Percentiles rank a stretch among this genome's conserved stretches.
phyloP scores from a whole-genome alignment of 2,797 vertebrate genomes.

The Knipowitschia caucasica region DNA sequence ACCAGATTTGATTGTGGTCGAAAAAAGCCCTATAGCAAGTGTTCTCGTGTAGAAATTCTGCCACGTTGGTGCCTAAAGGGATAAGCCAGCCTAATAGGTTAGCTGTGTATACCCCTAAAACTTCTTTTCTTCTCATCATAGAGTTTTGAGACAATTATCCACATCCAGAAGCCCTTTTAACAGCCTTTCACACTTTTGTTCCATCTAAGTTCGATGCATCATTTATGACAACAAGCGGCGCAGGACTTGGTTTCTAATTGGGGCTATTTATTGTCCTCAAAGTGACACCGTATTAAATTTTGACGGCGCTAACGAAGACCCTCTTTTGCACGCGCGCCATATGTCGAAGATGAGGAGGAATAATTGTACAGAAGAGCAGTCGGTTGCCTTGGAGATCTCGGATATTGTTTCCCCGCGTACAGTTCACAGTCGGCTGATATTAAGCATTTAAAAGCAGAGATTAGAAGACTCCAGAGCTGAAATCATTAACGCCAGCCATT shows the following conservation, averaged over 20 bases:
- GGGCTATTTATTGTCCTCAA: conserved; percentile 16
- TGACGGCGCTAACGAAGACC: conserved; percentile 18
- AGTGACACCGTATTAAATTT: conserved; percentile 29
- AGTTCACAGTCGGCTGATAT: neutral
- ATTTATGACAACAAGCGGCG: conserved; percentile 25
- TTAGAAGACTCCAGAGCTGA: neutral
- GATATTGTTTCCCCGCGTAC: neutral
- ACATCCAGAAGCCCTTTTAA: conserved; percentile 20
- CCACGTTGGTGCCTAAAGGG: too few species aligned
- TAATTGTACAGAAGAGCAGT: conserved; percentile 29
- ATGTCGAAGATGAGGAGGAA: conserved; percentile 34
- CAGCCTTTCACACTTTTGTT: conserved; percentile 13
- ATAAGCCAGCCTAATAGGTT: too few species aligned
- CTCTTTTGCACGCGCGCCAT: conserved; percentile 14
- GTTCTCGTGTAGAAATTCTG: too few species aligned
- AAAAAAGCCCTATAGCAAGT: too few species aligned
- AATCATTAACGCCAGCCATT: neutral
- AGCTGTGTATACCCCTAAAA: neutral
- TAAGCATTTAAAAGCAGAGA: neutral
- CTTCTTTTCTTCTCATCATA: neutral
- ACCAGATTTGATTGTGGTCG: too few species aligned
- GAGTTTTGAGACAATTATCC: conserved; percentile 6
- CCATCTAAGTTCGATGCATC: conserved; percentile 26
- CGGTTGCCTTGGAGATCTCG: conserved; percentile 56
- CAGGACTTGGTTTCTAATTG: conserved; percentile 20